Conservation (phyloP, 2,888 invertebrate genomes). For the Emesis russula region DNA sequence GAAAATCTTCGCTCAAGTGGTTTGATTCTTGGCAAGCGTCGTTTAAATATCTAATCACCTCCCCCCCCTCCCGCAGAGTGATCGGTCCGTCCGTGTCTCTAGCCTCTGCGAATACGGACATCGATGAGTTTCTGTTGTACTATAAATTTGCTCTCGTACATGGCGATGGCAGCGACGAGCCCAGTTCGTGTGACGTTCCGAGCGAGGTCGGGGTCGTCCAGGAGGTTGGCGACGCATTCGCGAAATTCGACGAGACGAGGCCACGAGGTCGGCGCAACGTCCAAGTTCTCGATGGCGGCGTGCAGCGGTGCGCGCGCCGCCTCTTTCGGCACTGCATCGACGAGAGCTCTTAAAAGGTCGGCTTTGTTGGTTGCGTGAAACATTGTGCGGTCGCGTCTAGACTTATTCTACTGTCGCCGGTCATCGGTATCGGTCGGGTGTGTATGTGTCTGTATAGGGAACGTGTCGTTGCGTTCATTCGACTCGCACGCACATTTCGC, state of each 20-base stretch:
- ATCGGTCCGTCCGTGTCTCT: neutral
- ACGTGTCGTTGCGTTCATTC: neutral
- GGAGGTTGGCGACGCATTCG: neutral
- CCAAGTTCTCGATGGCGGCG: slow-evolving; percentile 5
- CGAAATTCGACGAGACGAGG: no score
- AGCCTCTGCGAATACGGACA: neutral
- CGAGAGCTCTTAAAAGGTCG: slow-evolving; percentile 2
- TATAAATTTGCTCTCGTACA: neutral
- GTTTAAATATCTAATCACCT: neutral
- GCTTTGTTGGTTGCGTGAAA: slow-evolving; percentile 22
- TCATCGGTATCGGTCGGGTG: neutral
- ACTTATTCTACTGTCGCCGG: slow-evolving; percentile 6
- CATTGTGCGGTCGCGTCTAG: slow-evolving; percentile 8
- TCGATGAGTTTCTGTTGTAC: neutral
- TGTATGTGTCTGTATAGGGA: no score
- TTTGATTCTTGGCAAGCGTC: neutral
- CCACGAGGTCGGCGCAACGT: neutral
- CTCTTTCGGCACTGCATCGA: neutral
- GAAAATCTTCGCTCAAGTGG: neutral
- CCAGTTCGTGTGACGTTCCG: slow-evolving; percentile 3
- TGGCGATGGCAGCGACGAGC: slow-evolving; percentile 17
- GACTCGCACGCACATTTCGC: slow-evolving; percentile 6
- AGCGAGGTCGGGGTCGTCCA: slow-evolving; percentile 6
- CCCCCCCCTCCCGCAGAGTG: no score
- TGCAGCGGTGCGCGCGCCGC: neutral